Evolutionary conservation across 2,797 vertebrate species (phyloP), one percentile per base, ranked within the genome.

Genomic region (Labroides dimidiatus): DNA sequence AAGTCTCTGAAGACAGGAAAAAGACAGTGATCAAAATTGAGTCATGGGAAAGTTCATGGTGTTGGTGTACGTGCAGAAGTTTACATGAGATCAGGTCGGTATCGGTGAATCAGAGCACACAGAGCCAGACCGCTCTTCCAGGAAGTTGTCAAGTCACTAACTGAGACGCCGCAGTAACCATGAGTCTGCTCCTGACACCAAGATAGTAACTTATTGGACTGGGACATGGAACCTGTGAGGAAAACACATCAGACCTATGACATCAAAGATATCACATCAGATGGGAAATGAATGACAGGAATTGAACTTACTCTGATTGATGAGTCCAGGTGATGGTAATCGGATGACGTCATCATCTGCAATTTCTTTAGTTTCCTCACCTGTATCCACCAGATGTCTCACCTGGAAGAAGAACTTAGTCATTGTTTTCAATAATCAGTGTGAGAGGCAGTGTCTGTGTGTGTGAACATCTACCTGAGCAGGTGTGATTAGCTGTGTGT

Each of bases 101-200:
- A 94, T 86, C 94, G 93, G 88, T 99, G 97, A 65, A 99, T 95
- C 60, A 99, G 95, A 14, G 97, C 97, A 75, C 97, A 99, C 5
- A 99, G 90, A 10, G 97, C 97, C 39, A 98, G 93, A 57, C 98
- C 98, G 3, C 94, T 98, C 81, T 95, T 98, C 97, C 97, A 99
- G 30, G 97, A 99, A 78, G 93, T 91, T 0, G 97, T 98, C 69
- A 99, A 95, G 76, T 99, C 96, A 0, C 84, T 92, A 39, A 99
- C 94, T 4, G 89, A 86, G 2, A 98, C 95, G 4, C 94, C 94
- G 9, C 84, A 73, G 43, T 98, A 99, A 52, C 95, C 96, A 33
- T 92, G 89, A 0, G 96, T 97, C 89, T 96, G 96, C 79, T 95
- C 94, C 85, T 98, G 97, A 88, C 96, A 99, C 98, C 98, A 99